Evolutionary conservation across 1,140 invertebrate species (phyloP).

Genomic region (Pentalonia nigronervosa): DNA sequence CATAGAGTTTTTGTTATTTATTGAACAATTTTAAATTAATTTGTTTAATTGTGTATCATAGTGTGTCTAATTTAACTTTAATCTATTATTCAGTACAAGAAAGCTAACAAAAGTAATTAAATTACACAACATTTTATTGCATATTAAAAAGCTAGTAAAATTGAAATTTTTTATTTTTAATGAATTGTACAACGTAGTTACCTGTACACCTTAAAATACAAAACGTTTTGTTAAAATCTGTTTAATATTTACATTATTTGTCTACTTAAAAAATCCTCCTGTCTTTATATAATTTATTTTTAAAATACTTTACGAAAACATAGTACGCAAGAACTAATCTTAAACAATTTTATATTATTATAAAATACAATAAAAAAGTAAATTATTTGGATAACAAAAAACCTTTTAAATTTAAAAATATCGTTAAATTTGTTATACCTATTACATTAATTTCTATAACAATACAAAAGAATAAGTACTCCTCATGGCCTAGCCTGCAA

Average conservation of each 20-base stretch:
- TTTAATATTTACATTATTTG: not conserved
- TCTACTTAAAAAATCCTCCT: not conserved
- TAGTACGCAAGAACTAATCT: not conserved
- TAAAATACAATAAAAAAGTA: slow-evolving; percentile 1
- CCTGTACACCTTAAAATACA: not conserved
- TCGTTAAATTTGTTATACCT: not conserved
- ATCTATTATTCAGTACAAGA: not conserved
- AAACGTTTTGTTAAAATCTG: not conserved
- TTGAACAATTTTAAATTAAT: not conserved
- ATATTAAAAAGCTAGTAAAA: not conserved
- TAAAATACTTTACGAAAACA: not conserved
- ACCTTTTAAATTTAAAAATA: not conserved
- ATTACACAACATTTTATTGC: not conserved
- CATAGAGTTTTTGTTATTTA: not conserved
- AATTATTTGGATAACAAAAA: not conserved
- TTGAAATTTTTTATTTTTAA: not conserved
- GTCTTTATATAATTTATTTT: not conserved
- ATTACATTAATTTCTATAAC: not conserved
- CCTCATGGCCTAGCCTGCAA: not conserved
- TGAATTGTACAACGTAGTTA: not conserved
- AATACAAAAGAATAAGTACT: not conserved
- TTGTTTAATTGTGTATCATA: not conserved
- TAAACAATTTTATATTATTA: not conserved
- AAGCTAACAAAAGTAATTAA: not conserved
- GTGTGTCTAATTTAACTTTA: not conserved